A percentile compares a stretch with the other conserved stretches of the same genome.
Conservation (phyloP, 2,113 vertebrate genomes). For the Ranitomeya variabilis region DNA sequence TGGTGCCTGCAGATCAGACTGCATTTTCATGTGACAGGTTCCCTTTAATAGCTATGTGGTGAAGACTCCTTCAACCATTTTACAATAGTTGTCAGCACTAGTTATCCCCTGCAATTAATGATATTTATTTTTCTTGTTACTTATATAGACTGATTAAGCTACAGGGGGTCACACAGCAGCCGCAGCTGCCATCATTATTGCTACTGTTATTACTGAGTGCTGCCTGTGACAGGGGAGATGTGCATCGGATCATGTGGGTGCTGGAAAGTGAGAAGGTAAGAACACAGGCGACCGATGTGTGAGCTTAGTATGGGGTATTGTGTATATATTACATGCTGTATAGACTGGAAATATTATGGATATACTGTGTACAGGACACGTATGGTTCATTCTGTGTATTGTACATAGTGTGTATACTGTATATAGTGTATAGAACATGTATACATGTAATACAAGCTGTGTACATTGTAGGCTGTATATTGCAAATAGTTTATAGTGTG, state of each 20-base stretch:
- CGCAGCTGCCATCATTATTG: background rate
- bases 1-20: no score
- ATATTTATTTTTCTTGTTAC: no score
- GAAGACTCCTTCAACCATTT: no score
- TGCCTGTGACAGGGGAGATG: background rate
- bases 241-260: background rate
- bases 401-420: background rate
- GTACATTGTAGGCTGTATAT: background rate
- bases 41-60: no score
- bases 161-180: no score
- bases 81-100: no score
- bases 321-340: background rate
- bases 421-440: background rate
- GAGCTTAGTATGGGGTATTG: background rate
- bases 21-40: no score
- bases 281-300: background rate
- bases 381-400: background rate
- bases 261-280: background rate
- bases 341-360: background rate
- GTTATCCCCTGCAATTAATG: no score
- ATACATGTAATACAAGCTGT: background rate
- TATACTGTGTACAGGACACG: background rate
- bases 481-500: background rate
- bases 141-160: background rate
- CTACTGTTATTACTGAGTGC: background rate